Evolutionary conservation across 2,888 invertebrate species (phyloP).

Genomic region (Oscheius sp.): DNA sequence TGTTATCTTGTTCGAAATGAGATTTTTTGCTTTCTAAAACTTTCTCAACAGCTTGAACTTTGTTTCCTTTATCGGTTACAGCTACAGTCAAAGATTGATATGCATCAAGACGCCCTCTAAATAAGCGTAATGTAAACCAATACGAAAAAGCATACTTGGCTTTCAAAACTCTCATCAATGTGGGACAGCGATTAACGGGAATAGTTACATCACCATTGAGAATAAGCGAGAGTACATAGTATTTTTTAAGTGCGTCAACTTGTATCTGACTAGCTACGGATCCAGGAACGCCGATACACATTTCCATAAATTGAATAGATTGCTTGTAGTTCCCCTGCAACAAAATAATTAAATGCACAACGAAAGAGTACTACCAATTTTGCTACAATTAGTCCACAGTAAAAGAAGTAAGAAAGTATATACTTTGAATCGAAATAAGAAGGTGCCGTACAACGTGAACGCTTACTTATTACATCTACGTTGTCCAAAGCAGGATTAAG

Average conservation of each 20-base stretch:
- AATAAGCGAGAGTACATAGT: constrained; percentile 27
- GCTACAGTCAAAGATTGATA: neutral
- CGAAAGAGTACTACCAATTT: constrained; percentile 30
- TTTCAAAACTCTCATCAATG: constrained; percentile 21
- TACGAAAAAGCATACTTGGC: constrained; percentile 12
- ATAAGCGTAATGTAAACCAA: neutral
- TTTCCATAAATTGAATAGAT: constrained; percentile 17
- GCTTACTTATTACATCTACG: constrained; percentile 6
- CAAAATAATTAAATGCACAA: neutral
- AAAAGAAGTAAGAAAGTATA: constrained; percentile 45
- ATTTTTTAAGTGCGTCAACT: constrained; percentile 46
- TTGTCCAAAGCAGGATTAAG: neutral
- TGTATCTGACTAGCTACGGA: constrained; percentile 29
- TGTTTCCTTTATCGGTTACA: neutral
- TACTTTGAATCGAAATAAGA: constrained; percentile 34
- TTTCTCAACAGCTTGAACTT: constrained; percentile 10
- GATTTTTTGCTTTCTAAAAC: neutral
- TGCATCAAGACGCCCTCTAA: neutral
- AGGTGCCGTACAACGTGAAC: constrained; percentile 14
- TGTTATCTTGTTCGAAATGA: constrained; percentile 37
- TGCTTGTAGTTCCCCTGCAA: neutral
- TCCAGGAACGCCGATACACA: constrained; percentile 39
- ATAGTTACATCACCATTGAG: neutral
- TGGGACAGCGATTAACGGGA: constrained; percentile 6
- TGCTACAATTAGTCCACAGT: constrained; percentile 39